Evolutionary conservation across 2,113 vertebrate species (phyloP).

Genomic region (Tragelaphus imberbis): DNA sequence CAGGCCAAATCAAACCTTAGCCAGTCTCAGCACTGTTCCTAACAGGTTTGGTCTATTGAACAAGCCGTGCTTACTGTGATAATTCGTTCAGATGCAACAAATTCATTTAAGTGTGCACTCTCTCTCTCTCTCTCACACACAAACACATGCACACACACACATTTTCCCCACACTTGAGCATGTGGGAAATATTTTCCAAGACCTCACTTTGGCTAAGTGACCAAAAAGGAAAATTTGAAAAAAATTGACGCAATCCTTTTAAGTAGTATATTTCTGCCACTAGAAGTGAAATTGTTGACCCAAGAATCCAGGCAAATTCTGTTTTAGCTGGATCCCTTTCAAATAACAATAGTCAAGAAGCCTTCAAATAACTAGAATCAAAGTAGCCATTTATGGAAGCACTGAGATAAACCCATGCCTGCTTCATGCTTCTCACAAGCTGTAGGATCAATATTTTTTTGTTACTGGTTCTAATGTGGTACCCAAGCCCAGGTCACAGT

Average conservation of each 20-base stretch:
- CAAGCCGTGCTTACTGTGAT: slow-evolving; percentile 30
- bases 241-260: slow-evolving; percentile 51
- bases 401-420: background rate
- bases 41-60: slow-evolving; percentile 50
- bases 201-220: slow-evolving; percentile 41
- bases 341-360: slow-evolving; percentile 56
- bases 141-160: background rate
- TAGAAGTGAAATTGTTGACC: slow-evolving; percentile 53
- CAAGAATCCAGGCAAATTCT: slow-evolving; percentile 41
- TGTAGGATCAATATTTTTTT: slow-evolving; percentile 43
- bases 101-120: background rate
- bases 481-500: background rate
- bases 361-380: slow-evolving; percentile 22
- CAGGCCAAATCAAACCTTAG: slow-evolving; percentile 46
- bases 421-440: background rate
- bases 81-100: background rate
- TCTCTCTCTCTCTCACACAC: background rate
- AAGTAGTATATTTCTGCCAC: slow-evolving; percentile 51
- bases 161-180: background rate
- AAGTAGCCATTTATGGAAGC: slow-evolving; percentile 27
- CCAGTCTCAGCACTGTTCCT: slow-evolving; percentile 45
- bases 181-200: slow-evolving; percentile 48
- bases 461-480: slow-evolving; percentile 13
- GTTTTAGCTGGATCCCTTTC: slow-evolving; percentile 58
- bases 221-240: slow-evolving; percentile 52